Percentiles rank a stretch among this genome's conserved stretches.
Evolutionary conservation across 2,113 vertebrate genomes (phyloP).

Genomic region (Chrysochloris asiatica): DNA sequence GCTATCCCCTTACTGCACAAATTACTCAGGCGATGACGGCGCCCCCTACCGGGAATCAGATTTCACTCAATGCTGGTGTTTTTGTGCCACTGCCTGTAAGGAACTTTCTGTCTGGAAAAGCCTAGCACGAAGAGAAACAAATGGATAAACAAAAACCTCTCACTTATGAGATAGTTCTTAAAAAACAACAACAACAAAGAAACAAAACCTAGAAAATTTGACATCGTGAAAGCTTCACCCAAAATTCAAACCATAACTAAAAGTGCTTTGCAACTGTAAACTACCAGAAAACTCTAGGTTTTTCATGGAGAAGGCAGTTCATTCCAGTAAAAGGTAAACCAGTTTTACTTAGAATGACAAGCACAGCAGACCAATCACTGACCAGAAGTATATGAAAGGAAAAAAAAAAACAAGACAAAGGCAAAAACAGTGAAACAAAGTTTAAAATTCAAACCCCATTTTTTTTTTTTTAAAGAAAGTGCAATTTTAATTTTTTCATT

Average conservation of each 20-base stretch:
- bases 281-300: conserved; percentile 58
- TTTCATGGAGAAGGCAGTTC: conserved; percentile 46
- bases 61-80: conserved; percentile 81
- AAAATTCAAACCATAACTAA: conserved; percentile 64
- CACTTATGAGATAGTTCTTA: conserved; percentile 37
- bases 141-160: conserved; percentile 38
- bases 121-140: conserved; percentile 66
- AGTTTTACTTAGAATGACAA: conserved; percentile 44
- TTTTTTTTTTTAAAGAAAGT: conserved; percentile 72
- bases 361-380: conserved; percentile 50
- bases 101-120: conserved; percentile 77
- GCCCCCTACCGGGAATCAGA: conserved; percentile 66
- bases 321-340: too few relatives aligned
- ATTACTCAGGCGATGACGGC: conserved; percentile 61
- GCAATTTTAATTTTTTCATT: conserved; percentile 79
- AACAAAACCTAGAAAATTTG: conserved; percentile 28
- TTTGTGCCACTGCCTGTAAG: conserved; percentile 81
- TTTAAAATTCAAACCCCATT: conserved; percentile 80
- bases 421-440: background rate
- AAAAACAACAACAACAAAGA: background rate
- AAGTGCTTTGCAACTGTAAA: conserved; percentile 50
- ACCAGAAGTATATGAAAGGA: conserved; percentile 47
- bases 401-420: conserved; percentile 5
- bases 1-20: conserved; percentile 63
- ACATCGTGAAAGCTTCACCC: conserved; percentile 67